Evolutionary conservation across 2,113 vertebrate genomes (phyloP).

Genomic region (Amphilophus citrinellus): DNA sequence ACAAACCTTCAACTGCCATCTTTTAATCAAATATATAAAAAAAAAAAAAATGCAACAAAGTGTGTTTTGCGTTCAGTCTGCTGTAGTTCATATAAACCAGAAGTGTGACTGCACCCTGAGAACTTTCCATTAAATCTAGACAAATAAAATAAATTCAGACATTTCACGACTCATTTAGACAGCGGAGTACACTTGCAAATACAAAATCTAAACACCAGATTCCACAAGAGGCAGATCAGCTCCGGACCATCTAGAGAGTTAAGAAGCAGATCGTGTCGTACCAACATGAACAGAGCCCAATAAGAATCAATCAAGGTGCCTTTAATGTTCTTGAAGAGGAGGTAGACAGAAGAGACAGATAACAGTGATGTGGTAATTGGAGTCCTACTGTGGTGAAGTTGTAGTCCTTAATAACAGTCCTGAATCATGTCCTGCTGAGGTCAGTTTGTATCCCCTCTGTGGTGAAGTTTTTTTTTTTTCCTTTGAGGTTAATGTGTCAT

Average conservation of each 20-base stretch:
- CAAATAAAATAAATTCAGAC: background rate
- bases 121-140: constrained; percentile 48
- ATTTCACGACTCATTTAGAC: background rate
- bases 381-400: constrained; percentile 58
- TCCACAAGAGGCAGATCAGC: constrained; percentile 7
- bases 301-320: constrained; percentile 42
- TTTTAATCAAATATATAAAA: constrained; percentile 8
- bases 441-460: constrained; percentile 37
- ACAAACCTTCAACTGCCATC: background rate
- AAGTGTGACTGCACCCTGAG: constrained; percentile 64
- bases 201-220: constrained; percentile 13
- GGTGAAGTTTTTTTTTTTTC: background rate
- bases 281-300: constrained; percentile 12
- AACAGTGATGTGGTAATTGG: constrained; percentile 75
- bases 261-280: constrained; percentile 39
- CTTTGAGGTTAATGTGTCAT: constrained; percentile 47
- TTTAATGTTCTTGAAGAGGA: constrained; percentile 64
- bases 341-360: constrained; percentile 74
- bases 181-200: background rate
- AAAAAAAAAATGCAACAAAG: constrained; percentile 43
- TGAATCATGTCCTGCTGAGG: constrained; percentile 61
- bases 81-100: constrained; percentile 18
- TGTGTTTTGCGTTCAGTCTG: constrained; percentile 18
- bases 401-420: constrained; percentile 64
- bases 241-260: constrained; percentile 47